phyloP scores from a whole-genome alignment of 1,140 invertebrate genomes.

The Lamellibrachia luymesi region DNA sequence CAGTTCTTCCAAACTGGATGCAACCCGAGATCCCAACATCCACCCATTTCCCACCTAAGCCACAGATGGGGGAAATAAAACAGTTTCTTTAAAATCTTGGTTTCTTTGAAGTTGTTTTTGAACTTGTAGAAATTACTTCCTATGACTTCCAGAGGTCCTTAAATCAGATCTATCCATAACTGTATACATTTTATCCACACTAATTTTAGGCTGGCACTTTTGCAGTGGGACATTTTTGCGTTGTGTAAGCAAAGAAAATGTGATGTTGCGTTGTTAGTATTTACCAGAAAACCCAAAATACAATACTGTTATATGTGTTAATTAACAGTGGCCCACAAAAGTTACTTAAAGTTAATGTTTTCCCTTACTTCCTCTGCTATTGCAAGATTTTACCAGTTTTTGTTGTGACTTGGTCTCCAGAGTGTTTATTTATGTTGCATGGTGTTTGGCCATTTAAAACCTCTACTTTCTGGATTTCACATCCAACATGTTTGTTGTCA shows the following conservation, averaged over 20 bases:
- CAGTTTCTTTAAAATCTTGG: background rate
- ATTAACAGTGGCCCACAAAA: background rate
- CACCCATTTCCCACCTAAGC: background rate
- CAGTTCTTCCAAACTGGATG: background rate
- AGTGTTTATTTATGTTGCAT: background rate
- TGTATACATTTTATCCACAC: background rate
- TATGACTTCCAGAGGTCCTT: background rate
- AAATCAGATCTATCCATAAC: background rate
- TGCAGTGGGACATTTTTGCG: background rate
- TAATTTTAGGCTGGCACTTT: background rate
- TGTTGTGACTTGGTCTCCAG: background rate
- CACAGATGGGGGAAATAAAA: background rate
- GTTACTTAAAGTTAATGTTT: background rate
- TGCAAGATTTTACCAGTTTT: background rate
- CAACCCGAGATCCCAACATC: background rate
- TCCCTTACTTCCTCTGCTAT: background rate
- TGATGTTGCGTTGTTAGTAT: background rate
- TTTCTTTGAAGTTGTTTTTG: background rate
- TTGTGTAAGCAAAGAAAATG: background rate
- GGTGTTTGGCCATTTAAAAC: background rate
- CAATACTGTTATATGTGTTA: background rate
- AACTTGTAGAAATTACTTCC: background rate
- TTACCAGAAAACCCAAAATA: background rate
- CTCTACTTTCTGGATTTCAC: background rate
- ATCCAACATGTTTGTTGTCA: background rate